Evolutionary conservation across 2,888 invertebrate genomes (phyloP), one percentile per base, ranked within the genome.

Genomic region (Erebia epiphron): DNA sequence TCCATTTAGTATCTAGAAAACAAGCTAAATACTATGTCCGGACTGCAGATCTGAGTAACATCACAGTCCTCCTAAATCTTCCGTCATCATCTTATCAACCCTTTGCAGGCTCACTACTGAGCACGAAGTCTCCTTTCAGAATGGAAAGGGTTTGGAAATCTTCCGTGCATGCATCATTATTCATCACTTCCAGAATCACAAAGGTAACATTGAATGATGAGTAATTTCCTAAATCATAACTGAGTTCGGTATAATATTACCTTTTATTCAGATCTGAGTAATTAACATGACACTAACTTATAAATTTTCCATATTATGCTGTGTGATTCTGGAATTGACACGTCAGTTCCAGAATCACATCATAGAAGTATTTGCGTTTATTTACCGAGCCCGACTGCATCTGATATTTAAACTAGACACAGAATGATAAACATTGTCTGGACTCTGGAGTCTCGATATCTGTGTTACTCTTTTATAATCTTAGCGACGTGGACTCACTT

Each of bases 361-460:
- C 43, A 41, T 16, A 18, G 46, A 43, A 16, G 14, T 62, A 21
- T 49, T 49, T 21, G 18, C 46, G 61, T 16, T 13, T 62, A 62
- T 41, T 41, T 41, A 41, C 58, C 8, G 14, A 1, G 43, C 43
- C 10, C 16, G 43, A 43, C 50, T 1, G n/a, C 50, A 50, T n/a
- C 50, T 50, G 50, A 50, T 50, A 50, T n/a, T 50, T n/a, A n/a
- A 50, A 5, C n/a, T 50, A n/a, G 9, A 9, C 21, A 10, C 41
- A n/a, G n/a, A 9, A 10, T n/a, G 43, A 41, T 60, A 60, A 60
- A 60, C 60, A 41, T 10, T 43, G 41, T 60, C 41, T 41, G 16
- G 10, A 60, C 43, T 60, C 43, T 41, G 16, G 10, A 60, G 60
- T 60, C 43, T 41, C 43, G 60, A 60, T 41, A 41, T 58, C 5